phyloP scores from a whole-genome alignment of 2,113 vertebrate species.

The Heterocephalus glaber region DNA sequence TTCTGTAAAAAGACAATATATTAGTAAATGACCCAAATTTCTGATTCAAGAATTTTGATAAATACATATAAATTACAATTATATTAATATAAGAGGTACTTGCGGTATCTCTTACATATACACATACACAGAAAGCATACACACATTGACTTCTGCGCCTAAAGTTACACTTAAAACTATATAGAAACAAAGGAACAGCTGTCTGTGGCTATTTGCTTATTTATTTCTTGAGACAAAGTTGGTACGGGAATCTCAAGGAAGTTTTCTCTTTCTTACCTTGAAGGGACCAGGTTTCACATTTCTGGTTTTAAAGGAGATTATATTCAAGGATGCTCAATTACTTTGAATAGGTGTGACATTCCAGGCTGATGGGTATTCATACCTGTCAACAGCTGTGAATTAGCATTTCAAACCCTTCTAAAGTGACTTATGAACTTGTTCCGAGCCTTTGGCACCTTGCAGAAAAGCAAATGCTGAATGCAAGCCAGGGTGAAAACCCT shows the following conservation, averaged over 20 bases:
- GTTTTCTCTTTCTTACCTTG: slow-evolving; percentile 16
- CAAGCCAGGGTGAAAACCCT: background rate
- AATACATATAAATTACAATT: background rate
- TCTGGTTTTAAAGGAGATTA: slow-evolving; percentile 64
- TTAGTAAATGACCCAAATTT: slow-evolving; percentile 13
- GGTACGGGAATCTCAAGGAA: background rate
- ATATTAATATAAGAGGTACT: background rate
- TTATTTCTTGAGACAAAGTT: slow-evolving; percentile 31
- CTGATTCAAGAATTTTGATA: slow-evolving; percentile 33
- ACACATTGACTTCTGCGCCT: accelerated
- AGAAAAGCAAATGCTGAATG: background rate
- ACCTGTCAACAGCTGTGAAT: slow-evolving; percentile 70
- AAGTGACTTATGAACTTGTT: slow-evolving; percentile 16
- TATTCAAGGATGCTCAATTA: slow-evolving; percentile 59
- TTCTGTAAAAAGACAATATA: background rate
- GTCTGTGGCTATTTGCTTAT: background rate
- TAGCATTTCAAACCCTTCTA: slow-evolving; percentile 74
- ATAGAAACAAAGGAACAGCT: background rate
- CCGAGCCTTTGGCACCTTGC: background rate
- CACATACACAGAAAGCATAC: accelerated
- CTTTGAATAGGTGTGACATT: slow-evolving; percentile 73
- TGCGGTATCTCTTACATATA: background rate
- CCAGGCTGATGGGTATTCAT: slow-evolving; percentile 64
- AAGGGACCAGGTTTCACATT: slow-evolving; percentile 56
- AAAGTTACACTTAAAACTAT: background rate